Evolutionary conservation across 2,797 vertebrate genomes (phyloP), one percentile per base, ranked within the genome.

Genomic region (Falco naumanni): DNA sequence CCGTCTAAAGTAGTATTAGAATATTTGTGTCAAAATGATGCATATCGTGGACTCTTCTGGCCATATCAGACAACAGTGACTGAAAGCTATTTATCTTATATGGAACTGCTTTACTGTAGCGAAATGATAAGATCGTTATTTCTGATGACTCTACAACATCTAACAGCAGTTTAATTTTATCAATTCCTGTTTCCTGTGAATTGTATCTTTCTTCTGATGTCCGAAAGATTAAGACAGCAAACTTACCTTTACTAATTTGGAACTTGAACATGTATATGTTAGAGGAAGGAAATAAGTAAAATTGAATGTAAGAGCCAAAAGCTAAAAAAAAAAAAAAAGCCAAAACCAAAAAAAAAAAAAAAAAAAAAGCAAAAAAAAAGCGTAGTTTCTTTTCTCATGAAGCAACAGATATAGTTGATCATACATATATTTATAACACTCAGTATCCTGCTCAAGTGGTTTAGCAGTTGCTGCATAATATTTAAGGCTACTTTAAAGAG

Each of bases 81-180:
- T 97, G 95, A 97, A 97, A 97, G 93, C 96, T 96, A 98, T 97
- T 97, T 98, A 97, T 97, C 96, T 97, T 97, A 37, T 59, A 96
- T 91, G 90, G 97, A 98, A 97, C 82, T 95, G 87, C 92, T 97
- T 97, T 94, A 71, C 95, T 96, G 64, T 94, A 97, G 89, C 96
- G 97, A 98, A 98, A 96, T 96, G 96, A 96, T 96, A 97, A 91
- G 96, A 97, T 96, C 95, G 70, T 87, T 92, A 93, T 94, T 97
- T 97, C 91, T 94, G 96, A 97, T 97, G 97, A 97, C 95, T 96
- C 64, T 25, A 79, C 91, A 95, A 81, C 84, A 79, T 95, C 83
- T 93, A 89, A 69, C 43, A 13, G 83, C 63, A 41, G 81, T 95
- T 96, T 96, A 96, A 97, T 97, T 97, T 97, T 97, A 96, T 96